These are phyloP conservation scores for Popillia japonica DNA, from an alignment of 1,140 invertebrate species.

Conservation along the genomic window DNA sequence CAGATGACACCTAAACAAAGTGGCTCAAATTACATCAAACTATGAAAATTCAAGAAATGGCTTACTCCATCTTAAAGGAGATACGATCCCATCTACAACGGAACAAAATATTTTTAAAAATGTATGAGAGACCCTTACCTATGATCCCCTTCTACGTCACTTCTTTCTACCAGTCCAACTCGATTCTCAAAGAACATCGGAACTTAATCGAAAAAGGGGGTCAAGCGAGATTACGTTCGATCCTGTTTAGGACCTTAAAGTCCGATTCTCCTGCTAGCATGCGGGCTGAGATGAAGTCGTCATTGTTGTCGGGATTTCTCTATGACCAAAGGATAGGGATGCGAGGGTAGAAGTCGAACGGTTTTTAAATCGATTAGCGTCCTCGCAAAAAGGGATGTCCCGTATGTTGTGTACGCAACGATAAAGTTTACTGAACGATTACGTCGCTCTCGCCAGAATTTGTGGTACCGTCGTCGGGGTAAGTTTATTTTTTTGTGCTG, in stretches of 20 bases:
- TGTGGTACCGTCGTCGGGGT: background rate
- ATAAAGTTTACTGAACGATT: background rate
- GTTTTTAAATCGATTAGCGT: constrained; percentile 25
- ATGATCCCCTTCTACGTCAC: background rate
- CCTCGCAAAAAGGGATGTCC: background rate
- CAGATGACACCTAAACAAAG: too few relatives aligned
- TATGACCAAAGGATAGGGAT: background rate
- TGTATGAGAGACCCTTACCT: background rate
- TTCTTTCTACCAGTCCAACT: background rate
- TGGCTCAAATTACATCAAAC: too few relatives aligned
- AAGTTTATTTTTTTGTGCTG: background rate
- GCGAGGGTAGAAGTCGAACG: background rate
- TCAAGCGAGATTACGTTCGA: constrained; percentile 25
- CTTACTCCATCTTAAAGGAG: background rate
- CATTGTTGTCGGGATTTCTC: constrained; percentile 11
- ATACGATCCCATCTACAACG: background rate
- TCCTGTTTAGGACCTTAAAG: background rate
- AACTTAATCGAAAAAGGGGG: background rate
- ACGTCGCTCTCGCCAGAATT: background rate
- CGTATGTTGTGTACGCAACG: background rate
- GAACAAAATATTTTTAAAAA: constrained; percentile 18
- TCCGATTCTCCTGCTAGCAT: background rate
- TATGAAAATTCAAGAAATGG: background rate
- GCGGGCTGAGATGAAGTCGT: background rate
- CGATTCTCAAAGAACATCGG: background rate